Percentiles rank a stretch among this genome's conserved stretches.
Evolutionary conservation across 2,888 invertebrate genomes (phyloP).

Genomic region (Lycophotia porphyrea): DNA sequence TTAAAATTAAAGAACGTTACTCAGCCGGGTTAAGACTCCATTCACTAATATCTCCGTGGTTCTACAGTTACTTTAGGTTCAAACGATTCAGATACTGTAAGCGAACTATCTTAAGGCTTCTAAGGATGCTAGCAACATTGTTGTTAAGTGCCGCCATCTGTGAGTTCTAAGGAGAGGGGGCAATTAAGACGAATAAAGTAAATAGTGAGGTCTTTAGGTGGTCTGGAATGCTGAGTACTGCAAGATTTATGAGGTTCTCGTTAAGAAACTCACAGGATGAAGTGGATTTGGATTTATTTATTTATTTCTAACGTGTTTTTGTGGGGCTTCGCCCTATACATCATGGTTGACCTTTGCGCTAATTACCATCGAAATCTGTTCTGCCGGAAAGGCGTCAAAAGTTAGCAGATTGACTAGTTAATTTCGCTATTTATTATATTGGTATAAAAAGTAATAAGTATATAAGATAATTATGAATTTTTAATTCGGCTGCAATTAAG

Average conservation of each 20-base stretch:
- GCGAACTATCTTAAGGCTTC: conserved; percentile 3
- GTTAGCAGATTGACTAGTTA: too few relatives aligned
- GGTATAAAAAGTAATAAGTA: too few relatives aligned
- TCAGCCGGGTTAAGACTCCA: not conserved
- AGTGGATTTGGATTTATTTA: not conserved
- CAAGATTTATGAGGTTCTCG: not conserved
- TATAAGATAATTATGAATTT: too few relatives aligned
- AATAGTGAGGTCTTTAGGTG: conserved; percentile 2
- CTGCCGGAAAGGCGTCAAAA: too few relatives aligned
- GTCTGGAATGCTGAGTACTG: not conserved
- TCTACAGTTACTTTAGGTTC: not conserved
- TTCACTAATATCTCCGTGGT: not conserved
- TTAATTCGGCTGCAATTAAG: too few relatives aligned
- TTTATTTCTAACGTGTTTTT: not conserved
- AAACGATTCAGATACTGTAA: conserved; percentile 6
- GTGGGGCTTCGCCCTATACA: not conserved
- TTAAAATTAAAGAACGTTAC: not conserved
- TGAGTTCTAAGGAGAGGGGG: not conserved
- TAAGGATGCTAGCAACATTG: conserved; percentile 39
- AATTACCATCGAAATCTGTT: too few relatives aligned
- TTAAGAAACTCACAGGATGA: not conserved
- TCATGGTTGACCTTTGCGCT: too few relatives aligned
- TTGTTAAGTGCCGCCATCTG: conserved; percentile 25
- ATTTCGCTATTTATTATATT: too few relatives aligned
- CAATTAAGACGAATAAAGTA: conserved; percentile 32